Conservation (phyloP, 2,888 invertebrate genomes). For the Drosophila rubida region DNA sequence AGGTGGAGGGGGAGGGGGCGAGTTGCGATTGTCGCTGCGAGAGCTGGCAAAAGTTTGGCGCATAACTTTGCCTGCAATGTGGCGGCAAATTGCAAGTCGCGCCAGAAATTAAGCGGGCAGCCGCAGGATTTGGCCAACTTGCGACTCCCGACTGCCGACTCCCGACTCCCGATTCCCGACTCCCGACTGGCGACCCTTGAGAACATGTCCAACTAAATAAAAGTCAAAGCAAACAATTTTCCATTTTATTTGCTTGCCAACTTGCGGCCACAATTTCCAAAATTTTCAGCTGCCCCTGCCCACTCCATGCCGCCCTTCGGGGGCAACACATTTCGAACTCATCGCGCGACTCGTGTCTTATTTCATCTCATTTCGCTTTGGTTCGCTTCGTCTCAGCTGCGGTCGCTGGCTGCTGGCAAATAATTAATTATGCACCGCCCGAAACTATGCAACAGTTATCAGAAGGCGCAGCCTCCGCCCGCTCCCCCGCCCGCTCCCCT, state of each 20-base stretch:
- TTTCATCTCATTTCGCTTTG: slow-evolving; percentile 47
- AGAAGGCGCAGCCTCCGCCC: neutral
- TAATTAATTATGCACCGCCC: slow-evolving; percentile 74
- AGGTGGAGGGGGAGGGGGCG: neutral
- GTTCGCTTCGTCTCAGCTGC: slow-evolving; percentile 34
- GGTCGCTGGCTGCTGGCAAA: slow-evolving; percentile 43
- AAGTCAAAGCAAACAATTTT: slow-evolving; percentile 71
- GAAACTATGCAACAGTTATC: slow-evolving; percentile 77
- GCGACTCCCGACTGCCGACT: too few species aligned
- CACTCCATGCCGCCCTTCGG: too few species aligned
- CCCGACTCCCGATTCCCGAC: neutral
- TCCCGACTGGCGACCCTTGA: neutral
- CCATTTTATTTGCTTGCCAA: slow-evolving; percentile 68
- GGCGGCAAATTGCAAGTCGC: slow-evolving; percentile 77
- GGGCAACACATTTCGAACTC: slow-evolving; percentile 52
- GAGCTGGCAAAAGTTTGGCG: slow-evolving; percentile 41
- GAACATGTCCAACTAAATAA: slow-evolving; percentile 66
- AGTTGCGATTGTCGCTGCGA: slow-evolving; percentile 34
- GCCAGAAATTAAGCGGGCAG: slow-evolving; percentile 73
- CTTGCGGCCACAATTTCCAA: slow-evolving; percentile 68
- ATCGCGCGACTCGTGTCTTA: slow-evolving; percentile 45
- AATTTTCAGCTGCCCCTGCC: slow-evolving; percentile 45
- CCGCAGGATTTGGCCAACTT: slow-evolving; percentile 49
- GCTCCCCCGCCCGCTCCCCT: neutral
- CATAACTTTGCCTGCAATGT: slow-evolving; percentile 75